phyloP scores from a whole-genome alignment of 2,113 vertebrate genomes.

The Etia nguti region DNA sequence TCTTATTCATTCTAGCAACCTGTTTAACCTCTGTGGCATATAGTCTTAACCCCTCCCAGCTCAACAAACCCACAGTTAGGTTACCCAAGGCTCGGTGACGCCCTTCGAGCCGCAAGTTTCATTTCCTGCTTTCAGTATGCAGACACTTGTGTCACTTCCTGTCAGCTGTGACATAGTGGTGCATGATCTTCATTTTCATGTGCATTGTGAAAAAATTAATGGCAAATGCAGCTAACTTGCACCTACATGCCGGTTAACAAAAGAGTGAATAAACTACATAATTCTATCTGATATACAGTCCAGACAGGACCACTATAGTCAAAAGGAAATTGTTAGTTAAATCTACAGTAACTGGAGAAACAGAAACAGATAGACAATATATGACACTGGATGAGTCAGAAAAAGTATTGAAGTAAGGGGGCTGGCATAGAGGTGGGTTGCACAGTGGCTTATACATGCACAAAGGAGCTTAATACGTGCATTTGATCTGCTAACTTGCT shows the following conservation, averaged over 20 bases:
- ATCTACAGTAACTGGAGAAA: neutral
- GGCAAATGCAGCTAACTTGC: neutral
- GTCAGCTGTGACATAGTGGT: slow-evolving; percentile 13
- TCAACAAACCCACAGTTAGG: neutral
- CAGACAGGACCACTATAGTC: neutral
- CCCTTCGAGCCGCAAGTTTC: slow-evolving; percentile 43
- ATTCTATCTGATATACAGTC: fast-evolving
- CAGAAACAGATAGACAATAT: neutral
- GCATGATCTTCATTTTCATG: neutral
- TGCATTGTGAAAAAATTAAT: neutral
- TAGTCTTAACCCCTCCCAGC: neutral
- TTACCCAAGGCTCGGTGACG: slow-evolving; percentile 14
- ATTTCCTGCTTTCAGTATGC: slow-evolving; percentile 66
- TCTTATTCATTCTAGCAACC: neutral
- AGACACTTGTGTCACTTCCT: slow-evolving; percentile 68
- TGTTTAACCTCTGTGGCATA: neutral
- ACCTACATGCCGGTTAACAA: neutral
- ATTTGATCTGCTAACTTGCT: neutral
- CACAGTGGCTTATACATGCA: neutral
- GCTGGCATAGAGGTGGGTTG: neutral
- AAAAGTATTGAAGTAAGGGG: neutral
- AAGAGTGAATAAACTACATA: neutral
- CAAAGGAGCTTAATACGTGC: neutral
- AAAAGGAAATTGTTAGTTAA: neutral
- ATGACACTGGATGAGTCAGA: neutral